phyloP scores from a whole-genome alignment of 2,113 vertebrate genomes.

The Epinephelus fuscoguttatus region DNA sequence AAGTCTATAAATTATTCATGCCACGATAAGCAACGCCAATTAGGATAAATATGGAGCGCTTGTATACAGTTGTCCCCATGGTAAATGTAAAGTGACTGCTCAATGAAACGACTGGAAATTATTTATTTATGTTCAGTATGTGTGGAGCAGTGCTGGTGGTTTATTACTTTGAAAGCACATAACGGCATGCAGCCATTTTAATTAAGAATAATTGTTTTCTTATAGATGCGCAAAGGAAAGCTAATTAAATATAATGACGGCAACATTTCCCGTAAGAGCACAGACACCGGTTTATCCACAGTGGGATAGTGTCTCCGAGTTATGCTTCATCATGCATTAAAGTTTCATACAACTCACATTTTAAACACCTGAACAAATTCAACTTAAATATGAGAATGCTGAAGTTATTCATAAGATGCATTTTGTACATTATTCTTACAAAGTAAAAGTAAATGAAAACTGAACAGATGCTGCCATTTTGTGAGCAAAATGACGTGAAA shows the following conservation, averaged over 20 bases:
- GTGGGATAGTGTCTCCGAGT: slow-evolving; percentile 55
- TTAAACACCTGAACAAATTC: slow-evolving; percentile 34
- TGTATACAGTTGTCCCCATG: slow-evolving; percentile 45
- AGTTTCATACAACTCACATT: slow-evolving; percentile 46
- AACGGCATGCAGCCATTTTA: slow-evolving; percentile 71
- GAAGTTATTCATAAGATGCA: not conserved
- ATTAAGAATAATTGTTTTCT: slow-evolving; percentile 86
- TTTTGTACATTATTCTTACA: not conserved
- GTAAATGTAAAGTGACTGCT: slow-evolving; percentile 66
- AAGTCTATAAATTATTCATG: slow-evolving; percentile 68
- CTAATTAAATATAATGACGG: slow-evolving; percentile 80
- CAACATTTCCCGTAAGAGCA: slow-evolving; percentile 79
- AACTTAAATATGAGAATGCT: not conserved
- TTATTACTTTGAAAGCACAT: slow-evolving; percentile 78
- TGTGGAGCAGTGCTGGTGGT: slow-evolving; percentile 17
- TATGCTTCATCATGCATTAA: slow-evolving; percentile 67
- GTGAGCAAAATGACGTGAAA: too few relatives aligned
- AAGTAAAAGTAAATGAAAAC: not conserved
- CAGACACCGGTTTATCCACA: slow-evolving; percentile 60
- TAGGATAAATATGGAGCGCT: slow-evolving; percentile 49
- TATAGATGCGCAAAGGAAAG: slow-evolving; percentile 69
- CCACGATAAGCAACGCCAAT: slow-evolving; percentile 46
- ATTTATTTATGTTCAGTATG: slow-evolving; percentile 74
- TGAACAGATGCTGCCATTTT: not conserved
- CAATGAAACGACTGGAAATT: slow-evolving; percentile 57